Conservation (phyloP, 2,888 invertebrate genomes). For the Altica lythri region DNA sequence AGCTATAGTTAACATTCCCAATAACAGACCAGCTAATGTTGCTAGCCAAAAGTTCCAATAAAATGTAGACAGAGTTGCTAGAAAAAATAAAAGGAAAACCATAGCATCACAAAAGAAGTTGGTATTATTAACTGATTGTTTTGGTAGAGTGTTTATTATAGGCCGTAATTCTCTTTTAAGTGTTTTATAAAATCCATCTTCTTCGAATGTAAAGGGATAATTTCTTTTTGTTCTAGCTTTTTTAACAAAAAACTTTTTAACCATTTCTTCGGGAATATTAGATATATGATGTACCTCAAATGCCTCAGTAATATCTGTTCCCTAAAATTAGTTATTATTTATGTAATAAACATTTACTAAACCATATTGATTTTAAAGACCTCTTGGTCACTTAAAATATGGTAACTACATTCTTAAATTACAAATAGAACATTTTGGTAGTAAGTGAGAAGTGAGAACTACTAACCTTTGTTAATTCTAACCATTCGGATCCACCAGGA, state of each 20-base stretch:
- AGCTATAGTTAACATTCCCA: constrained; percentile 65
- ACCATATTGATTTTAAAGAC: background rate
- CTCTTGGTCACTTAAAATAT: no score
- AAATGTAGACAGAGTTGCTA: constrained; percentile 44
- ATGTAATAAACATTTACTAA: no score
- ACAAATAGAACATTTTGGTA: no score
- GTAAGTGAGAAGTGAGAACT: no score
- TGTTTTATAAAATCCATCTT: constrained; percentile 75
- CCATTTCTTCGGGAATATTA: constrained; percentile 58
- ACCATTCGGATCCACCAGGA: constrained; percentile 85
- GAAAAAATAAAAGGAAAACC: constrained; percentile 47
- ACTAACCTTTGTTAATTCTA: constrained; percentile 68
- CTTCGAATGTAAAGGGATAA: constrained; percentile 73
- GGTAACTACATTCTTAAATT: no score
- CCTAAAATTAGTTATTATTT: constrained; percentile 58
- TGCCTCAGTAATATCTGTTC: constrained; percentile 80
- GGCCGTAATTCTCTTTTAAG: constrained; percentile 64
- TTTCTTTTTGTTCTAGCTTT: constrained; percentile 68
- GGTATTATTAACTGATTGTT: constrained; percentile 48
- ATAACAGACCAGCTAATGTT: constrained; percentile 61
- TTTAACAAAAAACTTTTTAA: constrained; percentile 69
- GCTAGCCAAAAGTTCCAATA: constrained; percentile 56
- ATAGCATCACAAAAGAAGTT: constrained; percentile 56
- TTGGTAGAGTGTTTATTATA: constrained; percentile 61
- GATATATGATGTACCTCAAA: constrained; percentile 76